Percentiles rank a stretch among this genome's conserved stretches.
phyloP scores from a whole-genome alignment of 53 echinoderm and acorn worm species.

The Paracentrotus lividus region DNA sequence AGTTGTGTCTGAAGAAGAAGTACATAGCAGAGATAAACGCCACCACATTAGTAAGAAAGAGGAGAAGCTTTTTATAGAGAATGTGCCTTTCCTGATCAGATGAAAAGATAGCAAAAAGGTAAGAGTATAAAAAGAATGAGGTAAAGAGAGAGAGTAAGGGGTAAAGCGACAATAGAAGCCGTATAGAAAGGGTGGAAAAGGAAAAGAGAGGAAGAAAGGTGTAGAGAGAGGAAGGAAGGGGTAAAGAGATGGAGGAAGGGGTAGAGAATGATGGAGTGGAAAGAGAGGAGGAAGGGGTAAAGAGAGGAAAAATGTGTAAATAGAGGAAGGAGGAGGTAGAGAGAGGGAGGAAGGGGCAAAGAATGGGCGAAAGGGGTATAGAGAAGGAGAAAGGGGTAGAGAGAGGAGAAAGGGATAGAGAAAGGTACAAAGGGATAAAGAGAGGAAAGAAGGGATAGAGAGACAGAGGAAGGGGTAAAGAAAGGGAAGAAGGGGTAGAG shows the following conservation, averaged over 20 bases:
- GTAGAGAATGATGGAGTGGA: too few relatives aligned
- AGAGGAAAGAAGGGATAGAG: not conserved
- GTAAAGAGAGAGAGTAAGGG: not conserved
- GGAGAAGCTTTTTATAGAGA: conserved; percentile 38
- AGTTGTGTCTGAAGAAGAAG: conserved; percentile 77
- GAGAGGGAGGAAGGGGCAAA: not conserved
- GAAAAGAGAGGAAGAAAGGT: not conserved
- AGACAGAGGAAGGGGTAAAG: too few relatives aligned
- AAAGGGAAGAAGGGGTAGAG: not conserved
- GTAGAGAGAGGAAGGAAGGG: not conserved
- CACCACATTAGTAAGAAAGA: conserved; percentile 53
- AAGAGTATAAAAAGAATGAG: not conserved
- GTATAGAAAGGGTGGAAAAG: not conserved
- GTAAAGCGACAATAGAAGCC: not conserved
- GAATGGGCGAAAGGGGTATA: too few relatives aligned
- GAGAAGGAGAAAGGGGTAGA: not conserved
- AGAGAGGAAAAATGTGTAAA: not conserved
- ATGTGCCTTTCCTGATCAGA: conserved; percentile 18
- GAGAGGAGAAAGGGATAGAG: not conserved
- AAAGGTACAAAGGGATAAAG: too few relatives aligned
- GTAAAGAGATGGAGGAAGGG: not conserved
- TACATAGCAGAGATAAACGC: conserved; percentile 69
- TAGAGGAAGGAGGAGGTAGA: not conserved
- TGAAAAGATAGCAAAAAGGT: not conserved
- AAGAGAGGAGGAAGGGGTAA: not conserved